Conservation (phyloP, 53 echinoderm and acorn worm species). For the Zoroaster sp. region DNA sequence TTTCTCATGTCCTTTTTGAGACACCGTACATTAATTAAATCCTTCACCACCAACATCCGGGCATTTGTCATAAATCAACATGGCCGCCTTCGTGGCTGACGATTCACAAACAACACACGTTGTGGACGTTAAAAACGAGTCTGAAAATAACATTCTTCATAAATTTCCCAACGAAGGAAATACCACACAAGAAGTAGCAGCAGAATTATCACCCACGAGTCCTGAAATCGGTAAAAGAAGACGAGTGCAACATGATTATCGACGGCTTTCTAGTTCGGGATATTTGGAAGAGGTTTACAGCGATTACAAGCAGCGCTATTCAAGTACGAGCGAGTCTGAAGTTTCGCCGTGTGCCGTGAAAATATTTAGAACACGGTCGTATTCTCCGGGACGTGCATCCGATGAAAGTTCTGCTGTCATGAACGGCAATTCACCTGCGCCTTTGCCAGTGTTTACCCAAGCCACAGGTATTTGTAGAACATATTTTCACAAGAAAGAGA, state of each 20-base stretch:
- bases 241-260: conserved; percentile 92
- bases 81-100: conserved; percentile 48
- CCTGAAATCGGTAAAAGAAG: conserved; percentile 87
- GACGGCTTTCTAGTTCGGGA: conserved; percentile 94
- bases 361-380: conserved; percentile 35
- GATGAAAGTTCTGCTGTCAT: conserved; percentile 10
- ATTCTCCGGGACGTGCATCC: conserved; percentile 26
- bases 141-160: not conserved
- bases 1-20: not conserved
- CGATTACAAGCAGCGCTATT: conserved; percentile 88
- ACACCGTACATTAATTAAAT: not conserved
- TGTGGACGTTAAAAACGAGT: conserved; percentile 36
- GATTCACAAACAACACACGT: conserved; percentile 44
- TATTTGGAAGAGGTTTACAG: conserved; percentile 91
- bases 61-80: conserved; percentile 8
- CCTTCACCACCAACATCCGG: conserved; percentile 27
- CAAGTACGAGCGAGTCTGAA: conserved; percentile 89
- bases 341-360: conserved; percentile 67
- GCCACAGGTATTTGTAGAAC: conserved; percentile 9
- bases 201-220: conserved; percentile 55
- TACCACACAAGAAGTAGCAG: not conserved
- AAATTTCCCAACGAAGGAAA: not conserved
- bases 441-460: conserved; percentile 34
- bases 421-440: conserved; percentile 46
- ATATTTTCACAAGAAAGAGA: too few relatives aligned